Conservation (phyloP, 2,113 vertebrate species). For the Apaloderma vittatum region DNA sequence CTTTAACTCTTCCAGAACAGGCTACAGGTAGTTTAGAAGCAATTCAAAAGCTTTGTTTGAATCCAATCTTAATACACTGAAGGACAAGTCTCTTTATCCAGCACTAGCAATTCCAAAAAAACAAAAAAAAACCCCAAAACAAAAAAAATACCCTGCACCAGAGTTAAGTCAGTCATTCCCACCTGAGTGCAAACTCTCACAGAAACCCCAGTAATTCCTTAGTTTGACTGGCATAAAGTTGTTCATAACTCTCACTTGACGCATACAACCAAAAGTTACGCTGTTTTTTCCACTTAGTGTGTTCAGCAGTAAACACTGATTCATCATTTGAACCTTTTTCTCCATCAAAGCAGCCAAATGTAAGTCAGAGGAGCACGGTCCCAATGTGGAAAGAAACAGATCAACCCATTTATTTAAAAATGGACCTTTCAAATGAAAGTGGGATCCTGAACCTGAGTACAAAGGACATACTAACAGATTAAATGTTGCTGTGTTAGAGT, state of each 20-base stretch:
- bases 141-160: background rate
- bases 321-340: conserved; percentile 43
- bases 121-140: background rate
- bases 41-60: background rate
- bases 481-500: background rate
- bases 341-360: conserved; percentile 41
- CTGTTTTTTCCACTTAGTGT: background rate
- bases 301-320: background rate
- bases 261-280: background rate
- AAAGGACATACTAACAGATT: background rate
- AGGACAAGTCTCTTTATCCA: background rate
- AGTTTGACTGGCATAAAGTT: background rate
- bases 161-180: background rate
- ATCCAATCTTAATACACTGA: background rate
- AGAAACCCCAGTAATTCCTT: background rate
- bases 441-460: background rate
- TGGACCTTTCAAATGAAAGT: background rate
- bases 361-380: background rate
- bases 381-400: background rate
- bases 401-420: background rate
- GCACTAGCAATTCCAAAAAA: background rate
- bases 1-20: background rate
- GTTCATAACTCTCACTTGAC: background rate
- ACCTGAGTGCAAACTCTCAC: background rate
- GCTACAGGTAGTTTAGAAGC: background rate